Evolutionary conservation across 2,888 invertebrate genomes (phyloP), one percentile per base, ranked within the genome.

Genomic region (Xanthia togata): DNA sequence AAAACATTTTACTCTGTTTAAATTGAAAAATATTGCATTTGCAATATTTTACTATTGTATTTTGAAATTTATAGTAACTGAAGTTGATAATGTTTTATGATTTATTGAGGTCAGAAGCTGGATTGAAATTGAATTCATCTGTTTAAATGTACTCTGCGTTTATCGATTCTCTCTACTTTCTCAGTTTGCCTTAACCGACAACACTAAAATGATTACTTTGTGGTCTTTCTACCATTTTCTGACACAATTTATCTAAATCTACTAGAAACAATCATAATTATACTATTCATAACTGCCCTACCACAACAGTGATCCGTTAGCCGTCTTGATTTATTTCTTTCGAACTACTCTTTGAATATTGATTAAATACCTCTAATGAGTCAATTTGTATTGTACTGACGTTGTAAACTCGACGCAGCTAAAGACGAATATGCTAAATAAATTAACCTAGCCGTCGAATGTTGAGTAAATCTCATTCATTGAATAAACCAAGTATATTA

Each of bases 211-310:
- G 14, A 79, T 79, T 50, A 63, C 31, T 63, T 47, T 23, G 57
- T n/a, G 2, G 11, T 26, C 31, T 63, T 47, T 47, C 26, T 53
- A 55, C 35, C n/a, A 71, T 31, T 65, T 17, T 68, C 62, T 70
- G 8, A 17, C 35, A 47, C 60, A 80, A 76, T 71, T 78, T 80
- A 73, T 79, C 72, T 82, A 81, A 74, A 86, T 85, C 82, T 82
- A 78, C 86, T 73, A 81, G 78, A 76, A 75, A 82, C 82, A 80
- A 86, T 89, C 81, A 83, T 70, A n/a, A n/a, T n/a, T n/a, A 77
- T 38, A 81, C 76, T 81, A 87, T 90, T 89, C 90, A 90, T 94
- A 93, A 93, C 93, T 94, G 92, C 90, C 93, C 94, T 94, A 93
- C 92, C 93, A 76, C 93, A 94, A 94, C 87, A 86, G 69, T 74